Base-by-base conservation (phyloP, 2,113 vertebrate species). In the Cololabis saira region DNA sequence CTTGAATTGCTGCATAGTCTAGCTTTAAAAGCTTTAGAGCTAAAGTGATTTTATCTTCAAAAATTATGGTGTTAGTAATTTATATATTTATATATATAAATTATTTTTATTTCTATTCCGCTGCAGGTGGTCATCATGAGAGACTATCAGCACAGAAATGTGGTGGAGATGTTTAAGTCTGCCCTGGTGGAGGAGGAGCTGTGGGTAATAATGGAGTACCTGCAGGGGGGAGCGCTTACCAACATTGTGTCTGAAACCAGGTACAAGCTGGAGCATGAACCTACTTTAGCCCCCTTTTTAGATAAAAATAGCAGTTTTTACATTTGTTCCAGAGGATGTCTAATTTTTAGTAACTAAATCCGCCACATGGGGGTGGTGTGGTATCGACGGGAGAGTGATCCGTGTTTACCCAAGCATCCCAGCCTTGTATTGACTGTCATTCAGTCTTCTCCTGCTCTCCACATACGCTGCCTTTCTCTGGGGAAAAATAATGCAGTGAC, bases 201-300 rank as follows among this genome's bases (percentile, higher is more conserved):
- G 67, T 99, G 98, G 98, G 98, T 99, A 33, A 95, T 99, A 71
- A 99, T 99, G 98, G 98, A 99, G 90, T 98, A 98, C 87, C 93
- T 99, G 74, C 96, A 99, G 81, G 98, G 98, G 3, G 98, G 98
- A 78, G 97, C 97, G 57, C 95, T 99, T 60, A 99, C 98, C 3
- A 97, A 99, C 91, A 98, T 99, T 0, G 95, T 99, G 56, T 97
- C 97, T 66, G 96, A 98, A 90, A 97, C 97, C 91, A 97, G 98
- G 98, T 99, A 92, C 0, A 45, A 63, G n/a, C 15, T 3, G 3
- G 12, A 17, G 12, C 3, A 6, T 22, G 2, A 41, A 3, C 27
- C 19, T 8, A 5, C 61, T 16, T 18, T 2, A 7, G 12, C 42
- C 21, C 16, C 24, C 7, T 24, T 13, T 41, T 22, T 37, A 7